Evolutionary conservation across 2,113 vertebrate genomes (phyloP).

Genomic region (Actenoides lindsayi): DNA sequence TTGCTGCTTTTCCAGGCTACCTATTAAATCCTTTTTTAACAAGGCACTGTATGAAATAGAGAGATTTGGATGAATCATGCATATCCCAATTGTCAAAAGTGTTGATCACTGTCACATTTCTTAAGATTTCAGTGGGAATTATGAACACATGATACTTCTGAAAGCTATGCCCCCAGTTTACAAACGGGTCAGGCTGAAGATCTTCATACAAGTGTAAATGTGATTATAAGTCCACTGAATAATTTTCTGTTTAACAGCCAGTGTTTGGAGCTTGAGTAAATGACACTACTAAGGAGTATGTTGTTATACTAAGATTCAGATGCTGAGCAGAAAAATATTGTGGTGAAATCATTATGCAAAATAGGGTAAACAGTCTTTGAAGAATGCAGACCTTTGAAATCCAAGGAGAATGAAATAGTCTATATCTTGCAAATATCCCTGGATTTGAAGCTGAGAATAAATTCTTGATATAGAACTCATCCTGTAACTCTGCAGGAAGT

Average conservation of each 20-base stretch:
- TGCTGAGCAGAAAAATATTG: slow-evolving; percentile 9
- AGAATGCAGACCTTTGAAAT: neutral
- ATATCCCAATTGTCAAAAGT: neutral
- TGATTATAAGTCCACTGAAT: neutral
- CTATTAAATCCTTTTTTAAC: neutral
- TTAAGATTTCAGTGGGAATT: neutral
- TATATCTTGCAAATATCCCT: neutral
- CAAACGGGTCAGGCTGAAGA: neutral
- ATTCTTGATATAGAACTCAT: neutral
- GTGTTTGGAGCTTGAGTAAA: neutral
- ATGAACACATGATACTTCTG: neutral
- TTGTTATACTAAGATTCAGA: neutral
- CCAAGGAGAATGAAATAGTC: neutral
- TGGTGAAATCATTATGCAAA: slow-evolving; percentile 33
- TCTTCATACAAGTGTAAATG: neutral
- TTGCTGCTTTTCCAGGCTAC: neutral
- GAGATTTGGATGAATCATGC: neutral
- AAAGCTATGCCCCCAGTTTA: neutral
- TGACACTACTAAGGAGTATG: neutral
- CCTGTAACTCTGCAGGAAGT: neutral
- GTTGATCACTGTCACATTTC: neutral
- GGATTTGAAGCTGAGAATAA: neutral
- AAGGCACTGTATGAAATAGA: neutral
- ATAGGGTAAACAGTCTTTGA: neutral
- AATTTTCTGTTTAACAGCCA: neutral